These are phyloP conservation scores for Gymnorhina tibicen DNA, from an alignment of 2,113 vertebrate species.

Conservation along the genomic window DNA sequence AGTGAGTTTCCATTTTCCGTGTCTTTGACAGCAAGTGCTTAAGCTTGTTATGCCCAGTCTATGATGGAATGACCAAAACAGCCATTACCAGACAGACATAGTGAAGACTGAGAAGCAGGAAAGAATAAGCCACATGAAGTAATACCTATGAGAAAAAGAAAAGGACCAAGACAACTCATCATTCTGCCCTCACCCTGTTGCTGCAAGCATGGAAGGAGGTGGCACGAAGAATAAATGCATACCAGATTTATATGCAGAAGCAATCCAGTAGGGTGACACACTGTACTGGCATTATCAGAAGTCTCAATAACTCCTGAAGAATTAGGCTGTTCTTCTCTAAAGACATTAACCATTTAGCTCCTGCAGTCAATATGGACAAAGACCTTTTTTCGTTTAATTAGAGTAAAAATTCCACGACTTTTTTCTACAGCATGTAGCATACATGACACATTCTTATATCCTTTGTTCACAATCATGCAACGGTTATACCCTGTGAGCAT, in stretches of 20 bases:
- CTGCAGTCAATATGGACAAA: slow-evolving; percentile 1
- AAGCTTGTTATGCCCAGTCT: slow-evolving; percentile 1
- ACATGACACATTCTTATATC: neutral
- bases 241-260: slow-evolving; percentile 6
- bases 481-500: neutral
- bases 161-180: slow-evolving; percentile 5
- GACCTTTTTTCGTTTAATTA: neutral
- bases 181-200: neutral
- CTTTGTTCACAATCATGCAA: neutral
- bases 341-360: slow-evolving; percentile 11
- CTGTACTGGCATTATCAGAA: neutral
- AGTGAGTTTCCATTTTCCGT: neutral
- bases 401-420: neutral
- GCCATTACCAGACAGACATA: neutral
- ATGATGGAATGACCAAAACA: neutral
- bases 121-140: slow-evolving; percentile 30
- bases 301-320: slow-evolving; percentile 7
- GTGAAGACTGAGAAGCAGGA: neutral
- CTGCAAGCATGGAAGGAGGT: neutral
- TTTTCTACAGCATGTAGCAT: neutral
- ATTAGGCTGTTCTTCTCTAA: slow-evolving; percentile 20
- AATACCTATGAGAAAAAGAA: neutral
- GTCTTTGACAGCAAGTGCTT: slow-evolving; percentile 10
- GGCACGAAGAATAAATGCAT: neutral
- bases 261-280: neutral